These are phyloP conservation scores for Aurelia sp. DNA, from an alignment of 30 jellyfish, hydroid and myxozoan species.

Conservation along the genomic window DNA sequence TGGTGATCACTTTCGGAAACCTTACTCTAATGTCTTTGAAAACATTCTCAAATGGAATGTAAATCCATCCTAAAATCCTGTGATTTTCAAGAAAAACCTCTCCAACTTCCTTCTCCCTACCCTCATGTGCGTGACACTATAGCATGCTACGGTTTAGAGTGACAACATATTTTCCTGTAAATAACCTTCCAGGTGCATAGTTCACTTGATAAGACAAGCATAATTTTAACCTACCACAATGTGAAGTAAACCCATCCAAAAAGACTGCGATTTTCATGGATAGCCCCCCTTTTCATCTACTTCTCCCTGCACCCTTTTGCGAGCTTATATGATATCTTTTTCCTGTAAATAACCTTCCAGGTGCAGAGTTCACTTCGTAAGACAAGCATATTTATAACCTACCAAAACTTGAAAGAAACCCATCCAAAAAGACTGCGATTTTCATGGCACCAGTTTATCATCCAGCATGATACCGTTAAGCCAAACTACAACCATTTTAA, in stretches of 20 bases:
- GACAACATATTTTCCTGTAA: no score
- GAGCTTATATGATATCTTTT: no score
- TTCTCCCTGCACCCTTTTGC: no score
- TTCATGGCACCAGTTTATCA: slow-evolving; percentile 45
- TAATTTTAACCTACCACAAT: slow-evolving; percentile 5
- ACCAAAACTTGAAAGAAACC: slow-evolving; percentile 13
- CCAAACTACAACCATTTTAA: slow-evolving; percentile 6
- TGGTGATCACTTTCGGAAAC: no score
- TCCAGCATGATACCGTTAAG: slow-evolving; percentile 16
- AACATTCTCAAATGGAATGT: background rate
- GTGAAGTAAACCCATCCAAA: slow-evolving; percentile 4
- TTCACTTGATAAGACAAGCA: no score
- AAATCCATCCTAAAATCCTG: slow-evolving; percentile 1
- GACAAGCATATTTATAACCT: slow-evolving; percentile 4
- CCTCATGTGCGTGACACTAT: no score
- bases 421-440: slow-evolving; percentile 16
- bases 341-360: no score
- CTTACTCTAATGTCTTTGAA: background rate
- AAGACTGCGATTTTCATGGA: slow-evolving; percentile 24
- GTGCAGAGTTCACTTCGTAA: no score
- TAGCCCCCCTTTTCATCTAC: no score
- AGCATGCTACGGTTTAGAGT: no score
- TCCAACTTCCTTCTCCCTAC: no score
- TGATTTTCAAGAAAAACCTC: slow-evolving; percentile 12
- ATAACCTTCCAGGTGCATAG: no score